These are phyloP conservation scores for Planiliza haematocheilus DNA, from an alignment of 2,113 vertebrate genomes.

Conservation along the genomic window DNA sequence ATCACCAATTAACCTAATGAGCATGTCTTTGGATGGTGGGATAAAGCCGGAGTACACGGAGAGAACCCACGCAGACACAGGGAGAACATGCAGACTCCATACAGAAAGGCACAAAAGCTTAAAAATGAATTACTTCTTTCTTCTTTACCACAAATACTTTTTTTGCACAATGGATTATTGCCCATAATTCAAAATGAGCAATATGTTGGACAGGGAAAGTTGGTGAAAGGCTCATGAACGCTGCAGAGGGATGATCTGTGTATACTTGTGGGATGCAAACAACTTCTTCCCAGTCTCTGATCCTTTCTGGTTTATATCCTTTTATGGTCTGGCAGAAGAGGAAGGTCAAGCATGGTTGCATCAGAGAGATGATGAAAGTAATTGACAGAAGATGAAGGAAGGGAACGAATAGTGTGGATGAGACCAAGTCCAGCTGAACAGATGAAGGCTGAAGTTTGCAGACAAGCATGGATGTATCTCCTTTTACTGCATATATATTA, in stretches of 20 bases:
- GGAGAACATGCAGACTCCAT: slow-evolving; percentile 29
- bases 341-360: not conserved
- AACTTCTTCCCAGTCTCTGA: slow-evolving; percentile 40
- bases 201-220: slow-evolving; percentile 19
- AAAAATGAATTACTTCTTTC: no score
- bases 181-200: slow-evolving; percentile 49
- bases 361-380: slow-evolving; percentile 47
- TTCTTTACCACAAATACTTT: slow-evolving; percentile 16
- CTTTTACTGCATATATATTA: slow-evolving; percentile 21
- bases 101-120: no score
- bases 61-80: no score
- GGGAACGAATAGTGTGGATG: slow-evolving; percentile 14
- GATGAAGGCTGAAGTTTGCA: slow-evolving; percentile 12
- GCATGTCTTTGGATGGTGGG: no score
- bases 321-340: slow-evolving; percentile 18
- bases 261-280: slow-evolving; percentile 54
- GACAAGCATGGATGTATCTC: slow-evolving; percentile 21
- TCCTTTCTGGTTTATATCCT: slow-evolving; percentile 38
- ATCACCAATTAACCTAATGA: no score
- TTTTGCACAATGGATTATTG: slow-evolving; percentile 51
- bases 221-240: slow-evolving; percentile 50
- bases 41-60: no score
- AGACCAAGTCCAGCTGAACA: slow-evolving; percentile 37
- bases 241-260: slow-evolving; percentile 21
- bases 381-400: slow-evolving; percentile 49